Conservation (phyloP, 2,888 invertebrate genomes). For the Synergus japonicus region DNA sequence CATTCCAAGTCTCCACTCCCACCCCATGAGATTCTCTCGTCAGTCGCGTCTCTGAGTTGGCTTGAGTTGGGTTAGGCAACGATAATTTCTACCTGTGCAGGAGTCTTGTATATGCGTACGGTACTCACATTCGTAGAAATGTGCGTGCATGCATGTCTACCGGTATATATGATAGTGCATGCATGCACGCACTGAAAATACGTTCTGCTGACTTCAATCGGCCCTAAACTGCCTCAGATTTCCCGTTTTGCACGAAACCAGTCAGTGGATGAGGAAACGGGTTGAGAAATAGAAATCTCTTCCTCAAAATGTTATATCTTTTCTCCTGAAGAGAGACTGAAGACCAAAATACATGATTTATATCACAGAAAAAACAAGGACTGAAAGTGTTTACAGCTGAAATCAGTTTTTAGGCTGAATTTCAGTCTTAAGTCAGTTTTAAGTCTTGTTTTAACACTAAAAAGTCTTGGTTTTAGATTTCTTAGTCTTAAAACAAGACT, state of each 20-base stretch:
- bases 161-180: not conserved
- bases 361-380: too few species aligned
- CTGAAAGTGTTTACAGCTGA: too few species aligned
- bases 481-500: too few species aligned
- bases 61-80: conserved; percentile 53
- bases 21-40: conserved; percentile 27
- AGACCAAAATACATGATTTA: too few species aligned
- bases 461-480: too few species aligned
- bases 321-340: too few species aligned
- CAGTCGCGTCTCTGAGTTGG: conserved; percentile 41
- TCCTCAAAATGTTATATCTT: too few species aligned
- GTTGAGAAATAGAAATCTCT: conserved; percentile 6
- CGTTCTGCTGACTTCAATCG: conserved; percentile 3
- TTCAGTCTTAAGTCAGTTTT: too few species aligned
- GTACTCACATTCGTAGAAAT: conserved; percentile 22
- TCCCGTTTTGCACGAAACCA: conserved; percentile 28
- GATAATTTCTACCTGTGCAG: conserved; percentile 35
- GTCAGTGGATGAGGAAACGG: not conserved
- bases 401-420: too few species aligned
- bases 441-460: too few species aligned
- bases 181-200: conserved; percentile 28
- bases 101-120: conserved; percentile 12
- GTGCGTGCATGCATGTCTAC: conserved; percentile 6
- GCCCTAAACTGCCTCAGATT: conserved; percentile 26
- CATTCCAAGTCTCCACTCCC: conserved; percentile 35